Evolutionary conservation across 2,888 invertebrate species (phyloP).

Genomic region (Teleogryllus oceanicus): DNA sequence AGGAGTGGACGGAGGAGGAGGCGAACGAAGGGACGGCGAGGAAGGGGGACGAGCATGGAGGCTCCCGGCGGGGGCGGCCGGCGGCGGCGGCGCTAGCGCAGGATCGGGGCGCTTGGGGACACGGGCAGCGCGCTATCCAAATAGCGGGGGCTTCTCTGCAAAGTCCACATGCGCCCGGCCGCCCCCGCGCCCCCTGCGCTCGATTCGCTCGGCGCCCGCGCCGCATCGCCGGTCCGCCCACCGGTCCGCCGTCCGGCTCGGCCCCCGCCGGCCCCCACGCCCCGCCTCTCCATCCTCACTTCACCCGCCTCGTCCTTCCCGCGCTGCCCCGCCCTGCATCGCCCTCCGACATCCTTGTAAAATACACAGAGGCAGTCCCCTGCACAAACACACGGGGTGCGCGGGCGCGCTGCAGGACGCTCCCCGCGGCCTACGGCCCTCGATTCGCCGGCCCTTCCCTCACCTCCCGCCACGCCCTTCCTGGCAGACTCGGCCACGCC

Average conservation of each 20-base stretch:
- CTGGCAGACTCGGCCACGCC: neutral
- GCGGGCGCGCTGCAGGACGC: neutral
- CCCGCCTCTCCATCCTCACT: neutral
- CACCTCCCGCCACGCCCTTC: neutral
- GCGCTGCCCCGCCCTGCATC: neutral
- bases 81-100: too few species aligned
- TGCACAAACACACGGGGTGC: neutral
- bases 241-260: neutral
- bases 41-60: neutral
- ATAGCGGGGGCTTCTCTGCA: conserved; percentile 18
- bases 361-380: conserved; percentile 6
- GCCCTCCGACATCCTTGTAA: conserved; percentile 1
- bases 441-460: neutral
- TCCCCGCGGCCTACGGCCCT: too few species aligned
- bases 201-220: neutral
- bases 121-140: neutral
- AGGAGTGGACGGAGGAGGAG: neutral
- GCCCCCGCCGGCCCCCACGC: neutral
- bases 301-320: neutral
- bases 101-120: neutral
- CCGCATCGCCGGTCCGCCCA: neutral
- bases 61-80: neutral
- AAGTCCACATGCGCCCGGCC: neutral
- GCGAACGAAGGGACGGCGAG: neutral
- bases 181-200: neutral